A percentile compares a stretch with the other conserved stretches of the same genome.
Conservation (phyloP, 2,888 invertebrate genomes). For the Minunthozetes semirufus region DNA sequence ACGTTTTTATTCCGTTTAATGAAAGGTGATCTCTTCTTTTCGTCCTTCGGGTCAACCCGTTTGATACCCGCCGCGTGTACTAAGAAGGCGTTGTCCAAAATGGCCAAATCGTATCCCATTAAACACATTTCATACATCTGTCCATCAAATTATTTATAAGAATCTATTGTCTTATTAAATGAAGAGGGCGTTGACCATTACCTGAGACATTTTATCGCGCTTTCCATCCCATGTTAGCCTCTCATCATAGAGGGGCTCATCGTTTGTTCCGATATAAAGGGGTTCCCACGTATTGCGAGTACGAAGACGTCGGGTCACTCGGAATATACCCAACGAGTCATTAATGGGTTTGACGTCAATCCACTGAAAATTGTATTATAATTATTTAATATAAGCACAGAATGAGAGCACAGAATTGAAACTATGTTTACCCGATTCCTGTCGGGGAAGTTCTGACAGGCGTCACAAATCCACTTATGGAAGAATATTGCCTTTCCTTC, state of each 20-base stretch:
- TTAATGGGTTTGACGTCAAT: slow-evolving; percentile 37
- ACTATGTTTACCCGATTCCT: slow-evolving; percentile 33
- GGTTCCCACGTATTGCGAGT: slow-evolving; percentile 65
- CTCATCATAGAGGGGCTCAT: slow-evolving; percentile 77
- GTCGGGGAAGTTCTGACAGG: slow-evolving; percentile 62
- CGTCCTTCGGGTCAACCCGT: slow-evolving; percentile 64
- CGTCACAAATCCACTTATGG: slow-evolving; percentile 80
- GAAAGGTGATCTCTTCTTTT: slow-evolving; percentile 66
- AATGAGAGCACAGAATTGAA: not conserved
- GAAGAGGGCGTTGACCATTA: slow-evolving; percentile 47
- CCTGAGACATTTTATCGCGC: slow-evolving; percentile 94
- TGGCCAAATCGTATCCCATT: slow-evolving; percentile 83
- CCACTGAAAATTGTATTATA: slow-evolving; percentile 37
- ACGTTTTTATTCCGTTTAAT: slow-evolving; percentile 69
- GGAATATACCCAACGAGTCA: slow-evolving; percentile 41
- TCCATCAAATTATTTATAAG: slow-evolving; percentile 15
- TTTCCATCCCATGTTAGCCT: slow-evolving; percentile 89
- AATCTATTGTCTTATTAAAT: not conserved
- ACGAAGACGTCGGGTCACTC: slow-evolving; percentile 55
- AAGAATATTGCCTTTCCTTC: slow-evolving; percentile 68
- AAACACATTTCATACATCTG: slow-evolving; percentile 86
- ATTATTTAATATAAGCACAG: not conserved
- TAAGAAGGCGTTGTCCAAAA: slow-evolving; percentile 84
- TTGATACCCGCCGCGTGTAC: slow-evolving; percentile 89
- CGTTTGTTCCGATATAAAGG: slow-evolving; percentile 82